phyloP scores from a whole-genome alignment of 2,888 invertebrate genomes.

The Muscina levida region DNA sequence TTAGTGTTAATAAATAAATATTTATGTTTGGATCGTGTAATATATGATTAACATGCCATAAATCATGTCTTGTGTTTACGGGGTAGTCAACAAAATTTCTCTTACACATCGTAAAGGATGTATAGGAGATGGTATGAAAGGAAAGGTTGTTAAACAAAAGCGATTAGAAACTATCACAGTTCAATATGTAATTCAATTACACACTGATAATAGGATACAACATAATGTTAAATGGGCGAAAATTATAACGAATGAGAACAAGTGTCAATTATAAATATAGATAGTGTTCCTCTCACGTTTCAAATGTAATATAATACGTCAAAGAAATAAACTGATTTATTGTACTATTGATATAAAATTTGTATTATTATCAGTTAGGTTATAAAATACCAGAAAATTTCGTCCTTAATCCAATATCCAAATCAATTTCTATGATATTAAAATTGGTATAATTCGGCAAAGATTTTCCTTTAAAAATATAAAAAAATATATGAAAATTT shows the following conservation, averaged over 20 bases:
- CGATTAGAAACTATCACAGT: slow-evolving; percentile 70
- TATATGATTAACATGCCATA: background rate
- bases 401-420: no score
- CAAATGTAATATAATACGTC: background rate
- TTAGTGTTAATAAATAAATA: background rate
- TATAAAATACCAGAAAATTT: no score
- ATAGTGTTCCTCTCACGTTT: background rate
- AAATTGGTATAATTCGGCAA: no score
- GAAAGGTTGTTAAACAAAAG: slow-evolving; percentile 52
- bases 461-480: no score
- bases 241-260: background rate
- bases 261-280: background rate
- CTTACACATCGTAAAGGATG: background rate
- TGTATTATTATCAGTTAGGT: background rate
- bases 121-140: slow-evolving; percentile 21
- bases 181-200: slow-evolving; percentile 67
- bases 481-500: no score
- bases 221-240: slow-evolving; percentile 13
- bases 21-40: background rate
- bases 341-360: background rate
- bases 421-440: no score
- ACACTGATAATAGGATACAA: slow-evolving; percentile 46
- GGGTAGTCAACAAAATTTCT: no score
- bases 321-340: background rate
- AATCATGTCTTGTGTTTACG: background rate